These are phyloP conservation scores for Chaenogobius annularis DNA, from an alignment of 2,113 vertebrate species.

Conservation along the genomic window DNA sequence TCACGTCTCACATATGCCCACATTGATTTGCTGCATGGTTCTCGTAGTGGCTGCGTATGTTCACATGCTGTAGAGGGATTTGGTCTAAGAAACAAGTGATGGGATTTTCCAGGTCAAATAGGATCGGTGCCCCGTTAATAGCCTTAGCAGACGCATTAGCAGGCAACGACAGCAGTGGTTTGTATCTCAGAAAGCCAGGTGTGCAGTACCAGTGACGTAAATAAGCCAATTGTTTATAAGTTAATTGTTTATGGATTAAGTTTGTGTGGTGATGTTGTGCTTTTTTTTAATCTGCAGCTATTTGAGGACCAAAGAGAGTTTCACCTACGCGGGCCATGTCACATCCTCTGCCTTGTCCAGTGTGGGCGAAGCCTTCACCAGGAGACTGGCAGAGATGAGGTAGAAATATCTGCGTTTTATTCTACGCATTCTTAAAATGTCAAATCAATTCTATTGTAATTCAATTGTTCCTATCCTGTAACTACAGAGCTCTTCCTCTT, in stretches of 20 bases:
- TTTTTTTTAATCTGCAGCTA: slow-evolving; percentile 76
- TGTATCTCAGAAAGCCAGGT: slow-evolving; percentile 17
- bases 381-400: slow-evolving; percentile 92
- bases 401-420: slow-evolving; percentile 44
- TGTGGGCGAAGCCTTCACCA: slow-evolving; percentile 86
- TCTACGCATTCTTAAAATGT: background rate
- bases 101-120: slow-evolving; percentile 60
- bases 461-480: background rate
- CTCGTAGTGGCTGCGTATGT: background rate
- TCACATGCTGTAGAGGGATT: slow-evolving; percentile 33
- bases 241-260: background rate
- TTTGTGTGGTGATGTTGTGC: background rate
- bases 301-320: slow-evolving; percentile 90
- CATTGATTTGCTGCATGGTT: background rate
- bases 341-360: slow-evolving; percentile 88
- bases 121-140: slow-evolving; percentile 67
- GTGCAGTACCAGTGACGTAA: slow-evolving; percentile 13
- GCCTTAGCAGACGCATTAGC: slow-evolving; percentile 52
- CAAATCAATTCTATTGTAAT: background rate
- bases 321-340: slow-evolving; percentile 90
- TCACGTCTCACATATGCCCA: background rate
- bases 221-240: slow-evolving; percentile 15
- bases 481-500: slow-evolving; percentile 85
- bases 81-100: slow-evolving; percentile 57
- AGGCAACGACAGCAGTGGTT: slow-evolving; percentile 22